A percentile compares a stretch with the other conserved stretches of the same genome.
phyloP scores from a whole-genome alignment of 1,140 invertebrate genomes.

The Aphis craccivora region DNA sequence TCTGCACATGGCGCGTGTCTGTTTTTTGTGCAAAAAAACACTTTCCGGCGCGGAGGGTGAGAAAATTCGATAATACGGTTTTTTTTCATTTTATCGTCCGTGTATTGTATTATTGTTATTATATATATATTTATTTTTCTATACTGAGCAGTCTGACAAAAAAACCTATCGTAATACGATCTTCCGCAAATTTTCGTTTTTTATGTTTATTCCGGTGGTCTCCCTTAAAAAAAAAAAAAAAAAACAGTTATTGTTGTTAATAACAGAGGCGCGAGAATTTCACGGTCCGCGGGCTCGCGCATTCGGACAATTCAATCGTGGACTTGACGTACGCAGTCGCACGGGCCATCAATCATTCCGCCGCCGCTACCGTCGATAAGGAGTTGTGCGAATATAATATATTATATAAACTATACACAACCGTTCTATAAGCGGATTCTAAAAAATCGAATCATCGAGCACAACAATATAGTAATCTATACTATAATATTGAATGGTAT shows the following conservation, averaged over 20 bases:
- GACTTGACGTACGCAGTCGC: constrained; percentile 31
- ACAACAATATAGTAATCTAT: neutral
- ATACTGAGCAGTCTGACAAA: neutral
- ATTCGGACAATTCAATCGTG: constrained; percentile 50
- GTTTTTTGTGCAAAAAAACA: constrained; percentile 46
- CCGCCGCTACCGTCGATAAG: constrained; percentile 35
- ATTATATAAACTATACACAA: neutral
- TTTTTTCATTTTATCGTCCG: neutral
- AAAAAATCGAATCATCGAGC: constrained; percentile 4
- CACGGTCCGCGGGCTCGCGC: constrained; percentile 29
- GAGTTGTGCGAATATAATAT: neutral
- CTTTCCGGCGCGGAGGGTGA: constrained; percentile 48
- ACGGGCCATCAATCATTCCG: constrained; percentile 33
- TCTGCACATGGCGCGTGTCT: constrained; percentile 58
- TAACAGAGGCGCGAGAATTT: constrained; percentile 55
- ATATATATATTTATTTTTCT: constrained; percentile 42
- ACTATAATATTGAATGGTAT: neutral
- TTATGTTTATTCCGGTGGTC: neutral
- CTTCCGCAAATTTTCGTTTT: constrained; percentile 54
- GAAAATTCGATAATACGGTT: constrained; percentile 52
- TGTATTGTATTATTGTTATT: constrained; percentile 14
- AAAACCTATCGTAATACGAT: constrained; percentile 44
- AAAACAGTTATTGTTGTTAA: constrained; percentile 54
- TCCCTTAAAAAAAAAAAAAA: constrained; percentile 42
- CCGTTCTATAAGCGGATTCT: constrained; percentile 35